Evolutionary conservation across 1,140 invertebrate species (phyloP), one percentile per base, ranked within the genome.

Genomic region (Ceratina japonica): DNA sequence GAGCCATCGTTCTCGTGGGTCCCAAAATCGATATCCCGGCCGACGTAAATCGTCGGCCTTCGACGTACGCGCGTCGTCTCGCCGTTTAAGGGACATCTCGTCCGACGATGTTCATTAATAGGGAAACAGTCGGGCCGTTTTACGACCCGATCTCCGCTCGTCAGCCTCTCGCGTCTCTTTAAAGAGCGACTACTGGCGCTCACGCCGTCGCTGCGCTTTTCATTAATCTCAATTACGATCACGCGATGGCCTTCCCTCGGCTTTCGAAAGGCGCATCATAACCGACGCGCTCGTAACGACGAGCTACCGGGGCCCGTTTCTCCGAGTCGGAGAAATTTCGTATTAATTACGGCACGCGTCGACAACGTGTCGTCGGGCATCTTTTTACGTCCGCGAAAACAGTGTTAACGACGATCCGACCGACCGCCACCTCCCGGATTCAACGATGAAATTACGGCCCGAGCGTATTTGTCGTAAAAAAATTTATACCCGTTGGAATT

Each of bases 1-100:
- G 83, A 85, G 83, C 83, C 83, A 84, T 84, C 83, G 61, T 77
- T 84, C 73, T 70, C 31, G 59, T 80, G 44, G 52, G 56, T 31
- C 37, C 5, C 31, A 63, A 80, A 80, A 84, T 84, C 82, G 68
- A 62, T n/a, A n/a, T 54, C 64, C 79, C 27, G 27, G 77, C 49
- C 68, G 78, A 71, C 79, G 73, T 80, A 79, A 80, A 63, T 83
- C 73, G 73, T 78, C 61, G 68, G 75, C 44, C 70, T 82, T 84
- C 51, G 73, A 80, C 58, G 72, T 59, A 58, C 72, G 66, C 15
- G 27, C 18, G 16, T 20, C 22, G 73, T 24, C 22, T 52, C 65
- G 27, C 31, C 58, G 66, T 70, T 84, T 84, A 83, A 80, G 58
- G 54, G 75, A 78, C 75, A 78, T 72, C 72, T 18, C 51, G 69